Evolutionary conservation across 2,113 vertebrate species (phyloP).

Genomic region (Poeciliopsis occidentalis): DNA sequence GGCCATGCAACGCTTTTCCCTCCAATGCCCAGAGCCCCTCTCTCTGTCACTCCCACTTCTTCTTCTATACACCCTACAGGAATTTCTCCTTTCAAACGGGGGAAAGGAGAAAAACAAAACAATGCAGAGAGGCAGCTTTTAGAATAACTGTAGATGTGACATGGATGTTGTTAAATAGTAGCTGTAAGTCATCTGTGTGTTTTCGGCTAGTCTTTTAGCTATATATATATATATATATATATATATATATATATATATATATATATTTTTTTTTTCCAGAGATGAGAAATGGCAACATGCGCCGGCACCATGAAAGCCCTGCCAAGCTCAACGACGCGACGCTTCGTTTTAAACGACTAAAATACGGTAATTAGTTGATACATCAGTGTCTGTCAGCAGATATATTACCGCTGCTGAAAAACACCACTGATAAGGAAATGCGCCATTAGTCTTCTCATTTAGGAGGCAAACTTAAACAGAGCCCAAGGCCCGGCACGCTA

Average conservation of each 20-base stretch:
- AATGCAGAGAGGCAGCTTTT: slow-evolving; percentile 20
- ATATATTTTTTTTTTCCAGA: neutral
- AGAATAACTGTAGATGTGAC: slow-evolving; percentile 34
- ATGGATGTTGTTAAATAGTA: slow-evolving; percentile 25
- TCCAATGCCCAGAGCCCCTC: slow-evolving; percentile 60
- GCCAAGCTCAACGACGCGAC: slow-evolving; percentile 32
- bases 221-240: too few species aligned
- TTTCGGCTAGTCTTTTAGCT: neutral
- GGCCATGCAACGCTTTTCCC: slow-evolving; percentile 74
- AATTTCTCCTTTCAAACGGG: slow-evolving; percentile 60
- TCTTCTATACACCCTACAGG: slow-evolving; percentile 50
- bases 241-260: too few species aligned
- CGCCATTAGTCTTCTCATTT: slow-evolving; percentile 75
- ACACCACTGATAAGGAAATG: slow-evolving; percentile 73
- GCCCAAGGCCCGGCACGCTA: slow-evolving; percentile 50
- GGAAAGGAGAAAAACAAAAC: slow-evolving; percentile 40
- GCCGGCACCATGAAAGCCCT: slow-evolving; percentile 11
- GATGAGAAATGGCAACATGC: slow-evolving; percentile 18
- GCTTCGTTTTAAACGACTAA: slow-evolving; percentile 48
- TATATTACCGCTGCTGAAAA: slow-evolving; percentile 64
- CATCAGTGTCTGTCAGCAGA: slow-evolving; percentile 68
- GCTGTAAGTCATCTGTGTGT: slow-evolving; percentile 20
- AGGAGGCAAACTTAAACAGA: slow-evolving; percentile 65
- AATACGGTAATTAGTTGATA: slow-evolving; percentile 66
- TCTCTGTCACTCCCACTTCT: slow-evolving; percentile 35